Evolutionary conservation across 2,888 invertebrate genomes (phyloP).

Genomic region (Ephialtes manifestator): DNA sequence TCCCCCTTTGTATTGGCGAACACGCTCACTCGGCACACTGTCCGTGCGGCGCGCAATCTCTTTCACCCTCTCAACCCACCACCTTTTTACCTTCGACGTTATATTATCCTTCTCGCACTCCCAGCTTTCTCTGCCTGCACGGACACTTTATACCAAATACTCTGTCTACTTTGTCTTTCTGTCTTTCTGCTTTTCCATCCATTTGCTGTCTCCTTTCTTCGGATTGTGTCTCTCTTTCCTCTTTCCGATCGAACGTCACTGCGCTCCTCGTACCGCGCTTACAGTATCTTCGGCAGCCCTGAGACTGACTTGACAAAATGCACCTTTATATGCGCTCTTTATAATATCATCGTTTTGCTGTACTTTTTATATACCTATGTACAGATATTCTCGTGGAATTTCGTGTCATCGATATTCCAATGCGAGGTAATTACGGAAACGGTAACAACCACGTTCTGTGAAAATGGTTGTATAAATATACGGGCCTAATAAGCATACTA

Average conservation of each 20-base stretch:
- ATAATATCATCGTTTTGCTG: slow-evolving; percentile 40
- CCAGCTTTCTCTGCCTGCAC: slow-evolving; percentile 49
- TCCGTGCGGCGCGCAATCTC: slow-evolving; percentile 53
- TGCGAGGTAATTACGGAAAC: slow-evolving; percentile 7
- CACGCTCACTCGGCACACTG: slow-evolving; percentile 61
- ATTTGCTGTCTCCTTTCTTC: background rate
- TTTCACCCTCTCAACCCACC: slow-evolving; percentile 50
- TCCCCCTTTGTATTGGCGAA: slow-evolving; percentile 80
- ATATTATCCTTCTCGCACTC: slow-evolving; percentile 43
- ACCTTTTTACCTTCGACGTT: slow-evolving; percentile 59
- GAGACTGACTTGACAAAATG: slow-evolving; percentile 63
- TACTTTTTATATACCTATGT: too few species aligned
- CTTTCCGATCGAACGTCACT: slow-evolving; percentile 18
- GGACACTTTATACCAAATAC: slow-evolving; percentile 49
- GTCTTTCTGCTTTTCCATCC: slow-evolving; percentile 17
- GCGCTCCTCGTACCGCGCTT: background rate
- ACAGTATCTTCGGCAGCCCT: slow-evolving; percentile 35
- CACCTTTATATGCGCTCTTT: slow-evolving; percentile 57
- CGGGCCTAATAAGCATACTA: slow-evolving; percentile 20
- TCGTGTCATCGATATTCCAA: slow-evolving; percentile 32
- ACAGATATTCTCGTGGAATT: background rate
- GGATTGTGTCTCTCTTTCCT: background rate
- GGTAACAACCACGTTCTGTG: background rate
- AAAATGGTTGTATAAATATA: slow-evolving; percentile 17
- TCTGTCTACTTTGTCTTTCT: slow-evolving; percentile 29